Base-by-base conservation (phyloP, 2,113 vertebrate genomes). In the Halcyon malimbica region DNA sequence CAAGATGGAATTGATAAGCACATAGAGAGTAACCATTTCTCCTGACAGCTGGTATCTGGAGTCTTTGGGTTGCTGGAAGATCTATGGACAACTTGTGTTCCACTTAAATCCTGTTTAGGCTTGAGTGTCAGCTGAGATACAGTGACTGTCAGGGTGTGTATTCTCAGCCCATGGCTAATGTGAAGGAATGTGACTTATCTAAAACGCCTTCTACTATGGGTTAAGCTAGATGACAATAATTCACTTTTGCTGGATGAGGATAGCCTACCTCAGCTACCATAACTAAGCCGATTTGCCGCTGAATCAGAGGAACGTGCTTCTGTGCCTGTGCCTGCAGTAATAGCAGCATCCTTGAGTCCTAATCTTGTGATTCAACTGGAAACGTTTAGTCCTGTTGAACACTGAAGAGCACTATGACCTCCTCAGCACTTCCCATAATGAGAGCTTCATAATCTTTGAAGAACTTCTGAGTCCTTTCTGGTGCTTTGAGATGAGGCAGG, bases 291-390 rank as follows among this genome's bases (percentile, higher is more conserved):
- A 88, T 90, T 83, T 95, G 48, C 77, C 3, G 10, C 86, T 82
- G 74, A 90, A 68, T 74, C 80, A 84, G 64, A 78, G 29, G 48
- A 95, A 95, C 10, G 26, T 92, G 80, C 62, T 75, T 84, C 90
- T 86, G 63, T 77, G 74, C n/a, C 89, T 31, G 19, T 21, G 59
- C 24, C 88, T 87, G 69, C 79, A 84, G 73, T 17, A 81, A 26
- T 16, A 94, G 31, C 64, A 96, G 26, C 56, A 84, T 46, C 77
- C 54, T 84, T 84, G 7, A 1, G n/a, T 39, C 53, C 57, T 81
- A 26, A 79, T 57, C 65, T 68, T 60, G 24, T 28, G 64, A 62
- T 79, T 60, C 76, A 42, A 39, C 48, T 80, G 73, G 46, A 86
- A 94, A 82, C 19, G n/a, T 37, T 83, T 59, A 59, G 79, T 87